phyloP scores from a whole-genome alignment of 2,888 invertebrate genomes.

The Rutpela maculata region DNA sequence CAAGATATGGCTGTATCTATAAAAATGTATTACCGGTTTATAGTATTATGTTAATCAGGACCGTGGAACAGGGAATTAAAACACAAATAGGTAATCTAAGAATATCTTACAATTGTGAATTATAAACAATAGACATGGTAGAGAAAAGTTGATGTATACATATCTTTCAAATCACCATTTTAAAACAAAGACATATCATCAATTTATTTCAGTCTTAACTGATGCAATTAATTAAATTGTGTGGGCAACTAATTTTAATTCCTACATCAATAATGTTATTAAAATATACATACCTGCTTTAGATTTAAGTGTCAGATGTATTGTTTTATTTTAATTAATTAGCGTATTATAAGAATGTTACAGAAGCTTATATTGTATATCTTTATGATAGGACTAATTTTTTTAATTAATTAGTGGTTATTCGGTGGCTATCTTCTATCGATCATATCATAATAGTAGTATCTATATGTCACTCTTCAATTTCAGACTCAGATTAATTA shows the following conservation, averaged over 20 bases:
- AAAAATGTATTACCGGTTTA: no score
- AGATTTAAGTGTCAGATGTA: conserved; percentile 20
- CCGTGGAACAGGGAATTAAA: no score
- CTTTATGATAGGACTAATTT: not conserved
- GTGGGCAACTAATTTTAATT: conserved; percentile 18
- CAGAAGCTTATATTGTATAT: conserved; percentile 16
- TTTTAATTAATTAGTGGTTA: not conserved
- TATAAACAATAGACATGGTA: no score
- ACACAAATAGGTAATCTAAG: no score
- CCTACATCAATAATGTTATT: conserved; percentile 4
- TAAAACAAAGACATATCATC: not conserved
- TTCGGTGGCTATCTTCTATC: conserved; percentile 1
- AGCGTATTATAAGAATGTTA: not conserved
- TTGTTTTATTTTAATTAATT: conserved; percentile 27
- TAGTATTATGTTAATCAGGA: no score
- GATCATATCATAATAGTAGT: not conserved
- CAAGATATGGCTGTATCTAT: no score
- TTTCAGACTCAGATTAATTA: not conserved
- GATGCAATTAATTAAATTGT: conserved; percentile 20
- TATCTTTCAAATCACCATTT: not conserved
- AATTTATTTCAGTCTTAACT: conserved; percentile 12
- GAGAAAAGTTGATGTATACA: not conserved
- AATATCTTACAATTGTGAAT: no score
- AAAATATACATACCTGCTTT: conserved; percentile 1
- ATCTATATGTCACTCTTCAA: not conserved